A percentile compares a stretch with the other conserved stretches of the same genome.
These are phyloP conservation scores for Zaprionus vittiger DNA, from an alignment of 1,140 invertebrate genomes.

Conservation along the genomic window DNA sequence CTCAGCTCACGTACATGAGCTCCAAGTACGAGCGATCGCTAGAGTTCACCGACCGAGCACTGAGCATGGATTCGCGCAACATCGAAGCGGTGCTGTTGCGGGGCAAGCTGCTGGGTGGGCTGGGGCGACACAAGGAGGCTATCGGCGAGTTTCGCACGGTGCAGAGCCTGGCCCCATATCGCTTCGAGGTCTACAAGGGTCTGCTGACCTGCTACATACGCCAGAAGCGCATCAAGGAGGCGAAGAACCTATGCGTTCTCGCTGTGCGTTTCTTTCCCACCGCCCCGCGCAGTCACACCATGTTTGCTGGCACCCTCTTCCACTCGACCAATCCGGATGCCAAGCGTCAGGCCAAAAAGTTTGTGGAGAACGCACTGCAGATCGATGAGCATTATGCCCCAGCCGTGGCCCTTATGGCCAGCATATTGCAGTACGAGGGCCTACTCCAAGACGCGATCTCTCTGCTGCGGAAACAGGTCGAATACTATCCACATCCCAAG, in stretches of 20 bases:
- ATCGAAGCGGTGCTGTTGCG: constrained; percentile 90
- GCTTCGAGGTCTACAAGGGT: constrained; percentile 81
- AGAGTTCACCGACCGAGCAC: constrained; percentile 87
- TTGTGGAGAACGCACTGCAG: constrained; percentile 66
- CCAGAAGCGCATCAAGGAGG: constrained; percentile 66
- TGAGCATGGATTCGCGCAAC: constrained; percentile 85
- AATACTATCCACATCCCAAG: constrained; percentile 57
- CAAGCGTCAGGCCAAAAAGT: constrained; percentile 61
- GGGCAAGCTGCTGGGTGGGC: constrained; percentile 88
- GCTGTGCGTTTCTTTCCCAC: constrained; percentile 66
- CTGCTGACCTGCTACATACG: constrained; percentile 67
- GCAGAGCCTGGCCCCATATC: constrained; percentile 86
- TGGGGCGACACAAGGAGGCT: constrained; percentile 89
- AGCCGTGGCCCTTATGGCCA: constrained; percentile 65
- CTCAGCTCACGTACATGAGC: constrained; percentile 86
- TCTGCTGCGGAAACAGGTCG: constrained; percentile 69
- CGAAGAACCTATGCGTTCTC: constrained; percentile 64
- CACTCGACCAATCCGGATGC: constrained; percentile 36
- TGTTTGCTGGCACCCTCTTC: constrained; percentile 69
- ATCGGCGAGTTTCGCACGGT: constrained; percentile 89
- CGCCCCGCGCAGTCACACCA: constrained; percentile 66
- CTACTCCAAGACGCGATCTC: constrained; percentile 50
- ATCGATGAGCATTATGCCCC: constrained; percentile 74
- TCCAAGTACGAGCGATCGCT: constrained; percentile 86
- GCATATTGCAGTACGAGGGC: constrained; percentile 63